Evolutionary conservation across 2,888 invertebrate genomes (phyloP), one percentile per base, ranked within the genome.

Genomic region (Pterostichus niger): DNA sequence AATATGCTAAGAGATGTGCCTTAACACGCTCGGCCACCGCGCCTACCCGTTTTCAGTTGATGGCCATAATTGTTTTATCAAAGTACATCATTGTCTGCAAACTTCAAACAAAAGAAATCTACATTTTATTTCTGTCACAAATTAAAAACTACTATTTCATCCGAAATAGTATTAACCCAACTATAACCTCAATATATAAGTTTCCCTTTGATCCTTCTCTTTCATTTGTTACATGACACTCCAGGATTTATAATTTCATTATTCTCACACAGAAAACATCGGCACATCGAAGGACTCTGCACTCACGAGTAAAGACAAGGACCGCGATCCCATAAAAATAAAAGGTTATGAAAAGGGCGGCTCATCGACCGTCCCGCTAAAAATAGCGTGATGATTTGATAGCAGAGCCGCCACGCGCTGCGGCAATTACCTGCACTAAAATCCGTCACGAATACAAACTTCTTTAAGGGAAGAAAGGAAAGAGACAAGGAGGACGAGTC

Each of bases 311-410:
- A n/a, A 64, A 64, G 64, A 64, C 64, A 35, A 64, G 31, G 31
- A 35, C 64, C 44, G 44, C 49, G 75, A 24, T 31, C n/a, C 31
- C 52, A 75, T 75, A 75, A 75, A 75, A 75, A 75, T 75, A 75
- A 75, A 75, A 75, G 75, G 75, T 75, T 75, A 75, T 44, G 49
- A 75, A 52, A 75, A 75, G 75, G 75, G 75, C 52, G 40, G 11
- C 52, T 31, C 52, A 75, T 75, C 75, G 75, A 75, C 52, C 73
- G 73, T 46, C 46, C 71, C 31, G 49, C 71, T 75, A 75, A 75
- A 75, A 75, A 75, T 75, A 75, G 52, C 75, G 40, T 52, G 75
- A 75, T 75, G 75, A 75, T 49, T 75, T 75, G 75, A 49, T 52
- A 49, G 31, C 33, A 44, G 44, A 40, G 68, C 68, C 35, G 13